A percentile compares a stretch with the other conserved stretches of the same genome.
Conservation (phyloP, 1,140 invertebrate genomes). For the Drosophila littoralis region DNA sequence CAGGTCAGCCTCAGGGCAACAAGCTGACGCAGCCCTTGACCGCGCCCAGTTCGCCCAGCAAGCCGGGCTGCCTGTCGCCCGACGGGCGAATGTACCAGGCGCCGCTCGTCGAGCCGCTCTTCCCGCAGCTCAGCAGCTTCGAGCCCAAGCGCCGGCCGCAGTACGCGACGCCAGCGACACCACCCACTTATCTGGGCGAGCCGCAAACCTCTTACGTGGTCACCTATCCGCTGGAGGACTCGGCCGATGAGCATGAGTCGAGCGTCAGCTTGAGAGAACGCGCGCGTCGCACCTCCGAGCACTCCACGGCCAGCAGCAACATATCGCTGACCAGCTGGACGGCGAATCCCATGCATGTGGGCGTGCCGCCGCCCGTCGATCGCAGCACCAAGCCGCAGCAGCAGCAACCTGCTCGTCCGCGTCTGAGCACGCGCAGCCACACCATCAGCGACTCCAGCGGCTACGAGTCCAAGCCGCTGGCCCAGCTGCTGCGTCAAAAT, state of each 20-base stretch:
- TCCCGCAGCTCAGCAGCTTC: conserved; percentile 71
- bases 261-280: conserved; percentile 4
- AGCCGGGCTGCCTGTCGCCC: conserved; percentile 65
- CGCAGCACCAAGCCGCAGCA: conserved; percentile 51
- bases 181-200: conserved; percentile 48
- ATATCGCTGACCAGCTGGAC: conserved; percentile 73
- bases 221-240: conserved; percentile 75
- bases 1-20: conserved; percentile 1
- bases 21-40: conserved; percentile 29
- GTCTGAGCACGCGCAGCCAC: not conserved
- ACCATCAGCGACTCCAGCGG: conserved; percentile 1
- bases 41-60: conserved; percentile 59
- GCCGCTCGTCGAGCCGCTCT: conserved; percentile 75
- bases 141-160: conserved; percentile 69
- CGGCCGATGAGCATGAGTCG: conserved; percentile 62
- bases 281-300: conserved; percentile 64
- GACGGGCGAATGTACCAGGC: conserved; percentile 78
- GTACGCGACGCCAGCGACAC: not conserved
- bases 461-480: too few species aligned
- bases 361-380: conserved; percentile 42
- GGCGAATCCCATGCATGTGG: conserved; percentile 67
- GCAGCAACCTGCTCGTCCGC: not conserved
- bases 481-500: not conserved
- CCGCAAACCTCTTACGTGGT: conserved; percentile 70
- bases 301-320: conserved; percentile 65